phyloP scores from a whole-genome alignment of 2,797 vertebrate genomes.

The Craterocephalus amniculus region DNA sequence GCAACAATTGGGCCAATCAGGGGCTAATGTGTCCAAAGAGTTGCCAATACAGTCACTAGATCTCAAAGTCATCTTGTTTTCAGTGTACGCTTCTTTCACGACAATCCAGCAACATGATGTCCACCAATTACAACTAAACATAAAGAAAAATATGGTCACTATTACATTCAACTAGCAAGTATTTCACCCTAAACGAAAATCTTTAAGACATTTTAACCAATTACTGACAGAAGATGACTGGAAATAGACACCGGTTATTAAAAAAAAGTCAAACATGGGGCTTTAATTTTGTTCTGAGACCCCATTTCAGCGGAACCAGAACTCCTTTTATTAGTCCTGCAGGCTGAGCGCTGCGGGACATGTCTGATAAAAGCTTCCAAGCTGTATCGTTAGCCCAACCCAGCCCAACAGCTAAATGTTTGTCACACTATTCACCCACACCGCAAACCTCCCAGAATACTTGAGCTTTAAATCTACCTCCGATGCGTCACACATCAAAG shows the following conservation, averaged over 20 bases:
- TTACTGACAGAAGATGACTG: no score
- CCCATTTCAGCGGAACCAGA: not conserved
- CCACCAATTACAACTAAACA: no score
- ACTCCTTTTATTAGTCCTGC: not conserved
- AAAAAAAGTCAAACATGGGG: not conserved
- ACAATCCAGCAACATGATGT: not conserved
- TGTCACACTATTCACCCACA: not conserved
- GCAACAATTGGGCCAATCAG: not conserved
- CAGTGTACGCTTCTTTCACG: not conserved
- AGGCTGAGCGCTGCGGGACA: not conserved
- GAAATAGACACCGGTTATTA: no score
- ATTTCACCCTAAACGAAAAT: not conserved
- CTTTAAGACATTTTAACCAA: no score
- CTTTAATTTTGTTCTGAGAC: not conserved
- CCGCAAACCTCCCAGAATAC: not conserved
- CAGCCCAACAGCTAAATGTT: not conserved
- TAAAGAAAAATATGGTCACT: no score
- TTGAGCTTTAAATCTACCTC: not conserved
- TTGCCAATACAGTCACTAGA: not conserved
- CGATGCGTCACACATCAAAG: not conserved
- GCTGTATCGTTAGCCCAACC: not conserved
- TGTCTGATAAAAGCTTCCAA: not conserved
- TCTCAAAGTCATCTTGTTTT: not conserved
- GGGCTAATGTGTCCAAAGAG: not conserved
- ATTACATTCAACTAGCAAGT: not conserved